Evolutionary conservation across 35 echinoderm and acorn worm species (phyloP).

Genomic region (Apostichopus californicus): DNA sequence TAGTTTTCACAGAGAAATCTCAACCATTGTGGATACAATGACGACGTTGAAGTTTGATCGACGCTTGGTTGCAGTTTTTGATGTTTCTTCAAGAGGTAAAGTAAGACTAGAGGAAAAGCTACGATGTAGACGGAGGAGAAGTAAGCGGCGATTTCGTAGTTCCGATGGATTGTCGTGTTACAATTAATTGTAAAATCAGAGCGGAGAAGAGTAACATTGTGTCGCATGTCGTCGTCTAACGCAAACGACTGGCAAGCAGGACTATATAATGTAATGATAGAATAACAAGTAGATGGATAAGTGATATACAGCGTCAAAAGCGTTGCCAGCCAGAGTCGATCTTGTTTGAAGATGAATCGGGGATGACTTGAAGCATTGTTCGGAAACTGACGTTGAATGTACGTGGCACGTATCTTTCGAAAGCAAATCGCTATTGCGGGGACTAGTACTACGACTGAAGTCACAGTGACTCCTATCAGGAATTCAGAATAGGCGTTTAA

Average conservation of each 20-base stretch:
- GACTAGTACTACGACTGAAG: not conserved
- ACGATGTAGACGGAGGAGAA: conserved; percentile 31
- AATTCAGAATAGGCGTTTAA: not conserved
- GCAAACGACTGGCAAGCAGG: conserved; percentile 38
- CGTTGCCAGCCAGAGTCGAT: not conserved
- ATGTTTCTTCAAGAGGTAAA: conserved; percentile 12
- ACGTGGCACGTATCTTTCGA: not conserved
- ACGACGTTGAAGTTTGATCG: not conserved
- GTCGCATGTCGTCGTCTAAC: not conserved
- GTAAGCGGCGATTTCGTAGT: conserved; percentile 29
- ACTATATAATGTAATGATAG: conserved; percentile 47
- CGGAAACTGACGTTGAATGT: not conserved
- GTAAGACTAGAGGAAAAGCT: conserved; percentile 25
- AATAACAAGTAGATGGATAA: conserved; percentile 49
- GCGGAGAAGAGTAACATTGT: not conserved
- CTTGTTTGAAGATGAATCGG: not conserved
- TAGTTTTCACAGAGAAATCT: not conserved
- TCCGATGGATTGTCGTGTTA: not conserved
- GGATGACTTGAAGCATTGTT: not conserved
- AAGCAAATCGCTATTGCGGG: not conserved
- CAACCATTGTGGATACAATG: not conserved
- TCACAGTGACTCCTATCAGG: not conserved
- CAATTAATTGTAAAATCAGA: conserved; percentile 59
- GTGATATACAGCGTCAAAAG: conserved; percentile 49
- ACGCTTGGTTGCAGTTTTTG: not conserved